A percentile compares a stretch with the other conserved stretches of the same genome.
Conservation (phyloP, 2,113 vertebrate genomes). For the Cavia aperea region DNA sequence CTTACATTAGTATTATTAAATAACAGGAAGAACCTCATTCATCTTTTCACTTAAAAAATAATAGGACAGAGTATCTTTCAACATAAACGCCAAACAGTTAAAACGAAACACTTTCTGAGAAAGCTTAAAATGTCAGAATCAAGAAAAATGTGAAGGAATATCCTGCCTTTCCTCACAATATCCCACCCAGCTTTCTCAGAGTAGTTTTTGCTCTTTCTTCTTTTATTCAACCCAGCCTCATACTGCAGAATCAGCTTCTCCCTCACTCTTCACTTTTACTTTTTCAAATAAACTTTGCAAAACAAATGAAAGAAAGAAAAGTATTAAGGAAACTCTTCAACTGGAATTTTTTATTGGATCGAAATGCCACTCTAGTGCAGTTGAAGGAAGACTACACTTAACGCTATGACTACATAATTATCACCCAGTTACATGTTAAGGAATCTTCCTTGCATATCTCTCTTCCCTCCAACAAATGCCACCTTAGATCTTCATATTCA, state of each 20-base stretch:
- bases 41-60: conserved; percentile 43
- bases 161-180: not conserved
- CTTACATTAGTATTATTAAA: conserved; percentile 35
- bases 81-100: conserved; percentile 44
- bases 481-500: conserved; percentile 11
- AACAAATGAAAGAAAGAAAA: not conserved
- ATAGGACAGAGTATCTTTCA: conserved; percentile 40
- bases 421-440: not conserved
- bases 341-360: not conserved
- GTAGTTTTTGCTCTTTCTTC: not conserved
- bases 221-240: not conserved
- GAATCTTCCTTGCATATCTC: not conserved
- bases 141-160: not conserved
- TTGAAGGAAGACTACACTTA: not conserved
- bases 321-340: conserved; percentile 22
- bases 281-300: not conserved
- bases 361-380: not conserved
- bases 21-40: not conserved
- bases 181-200: not conserved
- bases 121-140: conserved; percentile 43
- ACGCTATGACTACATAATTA: not conserved
- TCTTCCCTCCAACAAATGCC: not conserved
- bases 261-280: not conserved
- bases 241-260: not conserved
- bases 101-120: conserved; percentile 45